Evolutionary conservation across 2,113 vertebrate species (phyloP).

Genomic region (Reinhardtius hippoglossoides): DNA sequence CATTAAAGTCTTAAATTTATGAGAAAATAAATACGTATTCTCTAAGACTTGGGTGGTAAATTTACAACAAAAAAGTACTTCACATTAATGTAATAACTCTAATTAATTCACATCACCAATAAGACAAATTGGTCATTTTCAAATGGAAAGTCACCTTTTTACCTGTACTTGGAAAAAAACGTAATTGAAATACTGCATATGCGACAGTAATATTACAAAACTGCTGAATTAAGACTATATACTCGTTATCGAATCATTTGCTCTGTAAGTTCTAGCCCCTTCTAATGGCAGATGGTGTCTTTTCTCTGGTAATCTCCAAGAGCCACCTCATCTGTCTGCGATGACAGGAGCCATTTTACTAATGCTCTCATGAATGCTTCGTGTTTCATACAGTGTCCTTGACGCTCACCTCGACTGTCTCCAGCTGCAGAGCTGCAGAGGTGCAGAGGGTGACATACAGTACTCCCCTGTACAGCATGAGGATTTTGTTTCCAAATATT

Average conservation of each 20-base stretch:
- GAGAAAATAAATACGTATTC: too few species aligned
- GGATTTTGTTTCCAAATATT: slow-evolving; percentile 14
- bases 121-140: not conserved
- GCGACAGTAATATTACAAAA: slow-evolving; percentile 13
- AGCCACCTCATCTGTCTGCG: slow-evolving; percentile 66
- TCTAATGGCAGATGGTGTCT: slow-evolving; percentile 65
- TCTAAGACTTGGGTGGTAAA: too few species aligned
- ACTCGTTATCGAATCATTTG: slow-evolving; percentile 42
- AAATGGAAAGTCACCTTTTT: slow-evolving; percentile 12
- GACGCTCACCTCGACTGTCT: slow-evolving; percentile 55
- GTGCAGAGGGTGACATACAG: slow-evolving; percentile 18
- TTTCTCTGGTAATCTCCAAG: slow-evolving; percentile 49
- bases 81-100: too few species aligned
- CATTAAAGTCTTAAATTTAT: too few species aligned
- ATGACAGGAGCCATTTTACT: slow-evolving; percentile 72
- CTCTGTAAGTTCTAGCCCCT: slow-evolving; percentile 27
- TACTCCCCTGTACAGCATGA: not conserved
- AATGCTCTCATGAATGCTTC: slow-evolving; percentile 67
- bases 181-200: slow-evolving; percentile 4
- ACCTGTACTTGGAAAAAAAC: not conserved
- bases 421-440: slow-evolving; percentile 9
- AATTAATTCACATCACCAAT: not conserved
- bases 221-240: slow-evolving; percentile 47
- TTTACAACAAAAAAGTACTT: too few species aligned
- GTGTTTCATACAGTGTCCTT: slow-evolving; percentile 65